Conservation (phyloP, 2,888 invertebrate genomes). For the Ormyrus thymus region DNA sequence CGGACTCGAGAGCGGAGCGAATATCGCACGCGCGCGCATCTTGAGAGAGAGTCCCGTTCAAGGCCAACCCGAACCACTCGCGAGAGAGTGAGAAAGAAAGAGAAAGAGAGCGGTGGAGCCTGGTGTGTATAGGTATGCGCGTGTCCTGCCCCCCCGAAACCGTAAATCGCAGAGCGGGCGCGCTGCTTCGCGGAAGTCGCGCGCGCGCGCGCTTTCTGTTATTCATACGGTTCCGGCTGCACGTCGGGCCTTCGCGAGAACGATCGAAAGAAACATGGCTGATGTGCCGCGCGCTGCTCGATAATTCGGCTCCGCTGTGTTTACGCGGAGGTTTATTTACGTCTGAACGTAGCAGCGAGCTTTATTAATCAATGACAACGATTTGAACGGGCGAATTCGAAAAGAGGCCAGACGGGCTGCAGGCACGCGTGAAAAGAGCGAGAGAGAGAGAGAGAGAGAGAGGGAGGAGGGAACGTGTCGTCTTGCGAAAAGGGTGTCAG, state of each 20-base stretch:
- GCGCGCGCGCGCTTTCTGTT: too few species aligned
- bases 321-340: too few species aligned
- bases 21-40: slow-evolving; percentile 26
- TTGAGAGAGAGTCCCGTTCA: slow-evolving; percentile 44
- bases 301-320: too few species aligned
- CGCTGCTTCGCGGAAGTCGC: neutral
- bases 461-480: slow-evolving; percentile 26
- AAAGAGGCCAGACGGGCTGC: slow-evolving; percentile 17
- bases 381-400: neutral
- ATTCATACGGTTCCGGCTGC: too few species aligned
- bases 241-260: too few species aligned
- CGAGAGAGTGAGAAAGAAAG: neutral
- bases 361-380: too few species aligned
- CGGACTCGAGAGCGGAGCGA: neutral
- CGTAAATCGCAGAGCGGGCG: neutral
- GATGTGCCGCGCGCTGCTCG: too few species aligned
- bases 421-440: neutral
- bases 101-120: neutral
- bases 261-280: too few species aligned
- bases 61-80: slow-evolving; percentile 28
- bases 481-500: slow-evolving; percentile 36
- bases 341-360: too few species aligned
- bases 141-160: slow-evolving; percentile 5
- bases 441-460: neutral
- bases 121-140: neutral